Conservation (phyloP, 2,797 vertebrate genomes). For the Sebastes hubbsi region DNA sequence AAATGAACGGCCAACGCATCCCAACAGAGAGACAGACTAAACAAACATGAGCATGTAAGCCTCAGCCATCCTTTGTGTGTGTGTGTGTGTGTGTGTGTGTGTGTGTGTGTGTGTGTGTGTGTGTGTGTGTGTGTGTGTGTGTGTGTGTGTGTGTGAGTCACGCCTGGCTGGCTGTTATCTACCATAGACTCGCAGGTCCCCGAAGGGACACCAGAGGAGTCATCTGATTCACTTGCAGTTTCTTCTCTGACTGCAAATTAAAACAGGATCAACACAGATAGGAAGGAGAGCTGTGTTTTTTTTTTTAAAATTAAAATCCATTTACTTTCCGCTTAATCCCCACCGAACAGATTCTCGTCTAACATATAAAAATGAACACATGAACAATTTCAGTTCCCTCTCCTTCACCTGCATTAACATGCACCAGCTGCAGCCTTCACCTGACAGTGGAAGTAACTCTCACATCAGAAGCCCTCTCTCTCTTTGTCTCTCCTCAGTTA, state of each 20-base stretch:
- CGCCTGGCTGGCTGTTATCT: slow-evolving; percentile 76
- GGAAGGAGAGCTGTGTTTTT: slow-evolving; percentile 36
- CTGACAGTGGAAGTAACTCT: slow-evolving; percentile 27
- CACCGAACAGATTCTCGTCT: slow-evolving; percentile 47
- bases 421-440: slow-evolving; percentile 45
- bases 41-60: slow-evolving; percentile 1
- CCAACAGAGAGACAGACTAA: neutral
- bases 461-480: slow-evolving; percentile 30
- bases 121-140: neutral
- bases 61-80: neutral
- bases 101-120: neutral
- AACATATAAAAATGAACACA: slow-evolving; percentile 45
- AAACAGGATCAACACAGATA: slow-evolving; percentile 62
- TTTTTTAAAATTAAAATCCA: slow-evolving; percentile 51
- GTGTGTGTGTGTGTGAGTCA: slow-evolving; percentile 51
- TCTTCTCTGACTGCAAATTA: slow-evolving; percentile 74
- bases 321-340: slow-evolving; percentile 60
- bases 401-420: slow-evolving; percentile 44
- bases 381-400: slow-evolving; percentile 24
- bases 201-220: slow-evolving; percentile 66
- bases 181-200: slow-evolving; percentile 67
- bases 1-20: slow-evolving; percentile 14
- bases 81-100: slow-evolving; percentile 21
- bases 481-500: slow-evolving; percentile 52
- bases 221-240: slow-evolving; percentile 72